Conservation (phyloP, 2,888 invertebrate genomes). For the Lepidonotus clava region DNA sequence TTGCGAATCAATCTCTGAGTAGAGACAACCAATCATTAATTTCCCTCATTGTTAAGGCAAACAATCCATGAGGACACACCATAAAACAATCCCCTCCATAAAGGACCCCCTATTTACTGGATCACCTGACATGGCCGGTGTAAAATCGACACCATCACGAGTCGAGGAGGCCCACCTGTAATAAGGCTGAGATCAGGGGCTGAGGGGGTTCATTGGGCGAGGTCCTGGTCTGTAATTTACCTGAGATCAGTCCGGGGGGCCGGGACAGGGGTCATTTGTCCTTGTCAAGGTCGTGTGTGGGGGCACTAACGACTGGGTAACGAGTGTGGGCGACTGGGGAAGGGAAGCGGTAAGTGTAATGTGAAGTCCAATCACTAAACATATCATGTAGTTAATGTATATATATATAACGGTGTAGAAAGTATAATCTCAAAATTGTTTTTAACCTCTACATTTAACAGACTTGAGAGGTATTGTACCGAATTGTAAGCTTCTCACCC, state of each 20-base stretch:
- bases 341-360: no score
- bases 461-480: no score
- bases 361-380: no score
- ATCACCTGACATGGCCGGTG: neutral
- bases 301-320: neutral
- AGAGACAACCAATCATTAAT: no score
- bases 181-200: slow-evolving; percentile 13
- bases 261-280: neutral
- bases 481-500: no score
- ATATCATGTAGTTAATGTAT: no score
- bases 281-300: neutral
- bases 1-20: no score
- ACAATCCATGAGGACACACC: no score
- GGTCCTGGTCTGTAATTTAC: slow-evolving; percentile 5
- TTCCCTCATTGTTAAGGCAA: no score
- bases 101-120: neutral
- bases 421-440: no score
- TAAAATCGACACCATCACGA: neutral
- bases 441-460: no score
- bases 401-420: no score
- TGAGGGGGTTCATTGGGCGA: slow-evolving; percentile 8
- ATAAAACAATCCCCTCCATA: neutral
- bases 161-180: neutral
- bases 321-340: neutral
- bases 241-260: neutral